Base-by-base conservation (phyloP, 1,140 invertebrate genomes). In the Drosophila pseudoananassae region DNA sequence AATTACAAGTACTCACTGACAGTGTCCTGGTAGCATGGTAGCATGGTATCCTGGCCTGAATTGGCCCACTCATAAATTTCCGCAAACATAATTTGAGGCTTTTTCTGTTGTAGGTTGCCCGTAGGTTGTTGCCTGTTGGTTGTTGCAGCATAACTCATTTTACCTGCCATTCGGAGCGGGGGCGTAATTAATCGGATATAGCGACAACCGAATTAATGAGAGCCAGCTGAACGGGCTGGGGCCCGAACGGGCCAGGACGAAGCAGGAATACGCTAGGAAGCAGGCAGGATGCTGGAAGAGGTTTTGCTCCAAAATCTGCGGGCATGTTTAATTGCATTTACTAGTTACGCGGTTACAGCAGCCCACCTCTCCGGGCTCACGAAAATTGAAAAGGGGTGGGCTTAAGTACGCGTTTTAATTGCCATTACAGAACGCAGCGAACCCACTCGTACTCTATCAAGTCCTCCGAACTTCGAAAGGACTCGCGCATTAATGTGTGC, bases 131-230 rank as follows among this genome's bases (percentile, higher is more conserved):
- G 40, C 40, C 40, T 43, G 40, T 17, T 43, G 40, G 40, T 43
- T 15, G 40, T 17, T 76, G 66, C 17, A 65, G 53, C 82, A 85
- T 85, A 87, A 85, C 78, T 85, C 81, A 85, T 85, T 85, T 80
- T 64, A 87, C 82, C 81, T 85, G 81, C 46, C 77, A 77, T 64
- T 66, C 58, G 46, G 47, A 49, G 29, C 47, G 33, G 29, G 65
- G 49, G 49, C 56, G 61, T 73, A 82, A 81, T 82, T 81, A 81
- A 81, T 82, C 57, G 57, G 31, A 72, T 57, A 64, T 47, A 58
- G 50, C 66, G 65, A 65, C 59, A 71, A 65, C 23, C 40, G 45
- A 61, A 73, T 78, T 78, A 78, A 68, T 78, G 69, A 68, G 51
- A 49, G 43, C 20, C 12, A 40, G 29, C 23, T 17, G 36, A 29